Base-by-base conservation (phyloP, 2,888 invertebrate species). In the Chironomus riparius region DNA sequence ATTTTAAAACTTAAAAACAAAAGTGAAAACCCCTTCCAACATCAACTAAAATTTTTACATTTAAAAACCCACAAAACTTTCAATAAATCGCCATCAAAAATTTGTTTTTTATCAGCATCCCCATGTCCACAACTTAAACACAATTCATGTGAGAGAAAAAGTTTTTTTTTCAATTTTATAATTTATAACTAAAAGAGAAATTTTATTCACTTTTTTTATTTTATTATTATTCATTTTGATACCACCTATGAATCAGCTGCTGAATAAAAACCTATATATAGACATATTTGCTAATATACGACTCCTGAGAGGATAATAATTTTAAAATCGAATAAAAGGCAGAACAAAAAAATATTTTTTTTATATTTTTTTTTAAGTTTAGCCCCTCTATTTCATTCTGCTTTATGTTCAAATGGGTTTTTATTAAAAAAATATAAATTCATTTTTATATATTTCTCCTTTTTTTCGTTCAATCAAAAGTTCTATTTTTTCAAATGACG, bases 251-350 rank as follows among this genome's bases (percentile, higher is more conserved):
- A 21, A 21, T 65, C 65, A 21, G 21, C 21, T 21, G 24, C 22
- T 13, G 13, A 22, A 56, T n/a, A 56, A 56, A n/a, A 56, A 56
- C 4, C 18, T 18, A 21, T 24, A 13, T 65, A 65, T 65, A 65
- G 65, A 65, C 65, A 65, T 65, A 24, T 65, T 65, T 65, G 24
- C 21, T 65, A 65, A 65, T 65, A 65, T 65, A 65, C 24, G 21
- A 65, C 65, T 65, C 65, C 21, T 13, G 21, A 13, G 65, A 65
- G 65, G 24, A 65, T 65, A 65, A 65, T 65, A 65, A 65, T 65
- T 65, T 65, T 65, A 24, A 65, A 65, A 65, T 65, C 65, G 65
- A 65, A 65, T 56, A 38, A 38, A 38, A 38, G 38, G 38, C 56
- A 56, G 56, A 65, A 24, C 65, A 65, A 65, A 65, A 28, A 65